phyloP scores from a whole-genome alignment of 2,113 vertebrate species.

The Ahaetulla prasina region DNA sequence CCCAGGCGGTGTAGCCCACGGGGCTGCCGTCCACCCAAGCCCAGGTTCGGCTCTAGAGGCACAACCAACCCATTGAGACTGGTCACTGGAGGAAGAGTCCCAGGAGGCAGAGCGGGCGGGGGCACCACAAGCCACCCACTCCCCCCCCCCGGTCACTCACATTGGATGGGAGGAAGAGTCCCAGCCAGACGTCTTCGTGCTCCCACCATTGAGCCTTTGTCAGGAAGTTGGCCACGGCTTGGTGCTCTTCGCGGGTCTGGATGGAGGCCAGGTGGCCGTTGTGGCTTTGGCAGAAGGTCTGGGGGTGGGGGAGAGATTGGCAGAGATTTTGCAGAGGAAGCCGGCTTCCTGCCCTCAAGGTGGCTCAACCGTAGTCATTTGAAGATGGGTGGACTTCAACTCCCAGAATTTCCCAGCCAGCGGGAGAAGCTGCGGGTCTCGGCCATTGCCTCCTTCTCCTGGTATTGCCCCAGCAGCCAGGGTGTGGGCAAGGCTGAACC shows the following conservation, averaged over 20 bases:
- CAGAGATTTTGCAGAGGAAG: background rate
- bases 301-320: background rate
- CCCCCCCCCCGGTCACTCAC: background rate
- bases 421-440: background rate
- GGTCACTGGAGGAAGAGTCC: background rate
- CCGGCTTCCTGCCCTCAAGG: background rate
- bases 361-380: background rate
- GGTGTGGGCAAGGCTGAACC: background rate
- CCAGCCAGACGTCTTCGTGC: background rate
- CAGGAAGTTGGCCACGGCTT: background rate
- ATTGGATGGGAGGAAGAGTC: background rate
- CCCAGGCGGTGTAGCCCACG: background rate
- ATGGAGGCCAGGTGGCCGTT: background rate
- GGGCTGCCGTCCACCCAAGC: background rate
- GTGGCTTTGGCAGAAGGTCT: background rate
- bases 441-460: background rate
- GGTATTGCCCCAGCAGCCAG: too few species aligned
- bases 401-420: background rate
- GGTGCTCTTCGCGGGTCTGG: background rate
- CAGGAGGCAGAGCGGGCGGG: accelerated
- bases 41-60: background rate
- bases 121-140: too few species aligned
- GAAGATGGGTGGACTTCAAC: background rate
- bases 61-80: accelerated
- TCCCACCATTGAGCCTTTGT: background rate